Conservation (phyloP, 2,797 vertebrate species). For the Eutrigla gurnardus region DNA sequence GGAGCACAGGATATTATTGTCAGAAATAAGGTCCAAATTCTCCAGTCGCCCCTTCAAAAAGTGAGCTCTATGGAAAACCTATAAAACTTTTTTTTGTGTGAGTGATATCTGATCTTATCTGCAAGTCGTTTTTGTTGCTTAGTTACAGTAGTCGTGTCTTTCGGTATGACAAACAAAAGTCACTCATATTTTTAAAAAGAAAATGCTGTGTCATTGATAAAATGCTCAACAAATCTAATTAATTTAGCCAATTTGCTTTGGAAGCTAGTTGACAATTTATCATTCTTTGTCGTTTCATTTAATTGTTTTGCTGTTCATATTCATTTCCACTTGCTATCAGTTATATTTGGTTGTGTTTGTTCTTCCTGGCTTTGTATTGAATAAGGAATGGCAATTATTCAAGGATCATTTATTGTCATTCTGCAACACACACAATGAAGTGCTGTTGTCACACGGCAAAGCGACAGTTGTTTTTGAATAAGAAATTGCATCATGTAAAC, state of each 20-base stretch:
- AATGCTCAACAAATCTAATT: background rate
- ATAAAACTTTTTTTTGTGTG: background rate
- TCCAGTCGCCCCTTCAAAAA: background rate
- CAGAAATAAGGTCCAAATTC: background rate
- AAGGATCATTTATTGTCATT: conserved; percentile 6
- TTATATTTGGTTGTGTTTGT: conserved; percentile 9
- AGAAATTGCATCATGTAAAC: background rate
- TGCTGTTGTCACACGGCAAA: background rate
- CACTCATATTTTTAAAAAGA: background rate
- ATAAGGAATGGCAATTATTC: conserved; percentile 3
- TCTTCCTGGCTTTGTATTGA: conserved; percentile 9
- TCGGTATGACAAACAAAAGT: background rate
- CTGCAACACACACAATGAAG: background rate
- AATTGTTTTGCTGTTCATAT: conserved; percentile 22
- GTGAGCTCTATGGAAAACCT: background rate
- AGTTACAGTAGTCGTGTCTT: background rate
- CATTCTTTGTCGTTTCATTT: conserved; percentile 4
- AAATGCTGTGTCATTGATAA: background rate
- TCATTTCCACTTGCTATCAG: background rate
- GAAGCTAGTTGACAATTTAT: background rate
- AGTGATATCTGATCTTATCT: background rate
- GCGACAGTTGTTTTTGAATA: background rate
- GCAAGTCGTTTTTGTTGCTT: background rate
- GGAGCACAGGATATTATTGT: no score
- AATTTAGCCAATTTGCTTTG: background rate